These are phyloP conservation scores for Heterodera schachtii DNA, from an alignment of 1,140 invertebrate genomes.

Conservation along the genomic window DNA sequence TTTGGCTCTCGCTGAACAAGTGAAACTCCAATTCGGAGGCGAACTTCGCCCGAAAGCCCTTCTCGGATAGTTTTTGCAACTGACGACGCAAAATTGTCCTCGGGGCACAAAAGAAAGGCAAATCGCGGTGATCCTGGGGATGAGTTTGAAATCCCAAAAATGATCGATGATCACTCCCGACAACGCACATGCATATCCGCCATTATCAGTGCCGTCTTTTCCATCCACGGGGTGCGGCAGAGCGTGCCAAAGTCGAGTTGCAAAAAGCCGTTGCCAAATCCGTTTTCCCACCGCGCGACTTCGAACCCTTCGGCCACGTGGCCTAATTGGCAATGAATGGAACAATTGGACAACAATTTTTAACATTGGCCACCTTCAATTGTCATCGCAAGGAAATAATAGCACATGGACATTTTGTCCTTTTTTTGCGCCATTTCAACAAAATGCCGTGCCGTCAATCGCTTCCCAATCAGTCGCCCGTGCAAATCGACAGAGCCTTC, in stretches of 20 bases:
- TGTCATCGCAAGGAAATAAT: background rate
- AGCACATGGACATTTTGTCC: background rate
- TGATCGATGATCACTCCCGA: no score
- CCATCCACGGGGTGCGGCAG: slow-evolving; percentile 19
- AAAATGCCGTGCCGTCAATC: slow-evolving; percentile 9
- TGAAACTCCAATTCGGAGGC: slow-evolving; percentile 23
- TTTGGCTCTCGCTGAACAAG: slow-evolving; percentile 14
- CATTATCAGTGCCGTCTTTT: slow-evolving; percentile 6
- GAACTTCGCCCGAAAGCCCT: slow-evolving; percentile 3
- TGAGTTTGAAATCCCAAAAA: no score
- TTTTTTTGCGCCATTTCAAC: slow-evolving; percentile 13
- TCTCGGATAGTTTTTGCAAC: background rate
- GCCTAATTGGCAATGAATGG: background rate
- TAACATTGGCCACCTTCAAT: slow-evolving; percentile 18
- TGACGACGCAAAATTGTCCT: slow-evolving; percentile 2
- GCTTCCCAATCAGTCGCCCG: slow-evolving; percentile 20
- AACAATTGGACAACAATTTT: background rate
- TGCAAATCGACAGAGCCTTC: slow-evolving; percentile 18
- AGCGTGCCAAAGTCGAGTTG: slow-evolving; percentile 4
- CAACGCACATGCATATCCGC: background rate
- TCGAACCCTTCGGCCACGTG: slow-evolving; percentile 2
- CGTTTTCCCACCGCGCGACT: background rate
- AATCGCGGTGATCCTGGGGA: background rate
- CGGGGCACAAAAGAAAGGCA: slow-evolving; percentile 16
- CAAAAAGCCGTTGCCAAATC: background rate